phyloP scores from a whole-genome alignment of 2,888 invertebrate species.

The Ormyrus rosae region DNA sequence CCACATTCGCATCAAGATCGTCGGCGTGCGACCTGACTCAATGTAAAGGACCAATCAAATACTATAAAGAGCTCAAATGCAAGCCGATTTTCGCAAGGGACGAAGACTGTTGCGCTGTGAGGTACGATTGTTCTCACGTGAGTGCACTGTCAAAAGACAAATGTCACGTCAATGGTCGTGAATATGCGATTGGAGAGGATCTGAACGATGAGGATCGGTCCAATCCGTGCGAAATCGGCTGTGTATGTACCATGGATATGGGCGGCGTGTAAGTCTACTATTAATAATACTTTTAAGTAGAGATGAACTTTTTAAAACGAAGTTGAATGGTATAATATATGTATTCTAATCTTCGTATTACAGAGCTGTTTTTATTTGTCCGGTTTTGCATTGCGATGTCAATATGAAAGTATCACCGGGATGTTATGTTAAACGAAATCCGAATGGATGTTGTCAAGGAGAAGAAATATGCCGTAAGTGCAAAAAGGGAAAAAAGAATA shows the following conservation, averaged over 20 bases:
- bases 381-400: slow-evolving; percentile 61
- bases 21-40: slow-evolving; percentile 57
- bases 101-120: slow-evolving; percentile 63
- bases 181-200: slow-evolving; percentile 62
- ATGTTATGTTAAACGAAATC: slow-evolving; percentile 58
- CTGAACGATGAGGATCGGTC: slow-evolving; percentile 59
- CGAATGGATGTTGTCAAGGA: slow-evolving; percentile 60
- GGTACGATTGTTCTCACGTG: slow-evolving; percentile 65
- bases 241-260: slow-evolving; percentile 56
- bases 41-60: slow-evolving; percentile 64
- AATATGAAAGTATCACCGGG: slow-evolving; percentile 12
- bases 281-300: too few relatives aligned
- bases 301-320: too few relatives aligned
- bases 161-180: slow-evolving; percentile 64
- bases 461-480: slow-evolving; percentile 66
- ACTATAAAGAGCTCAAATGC: slow-evolving; percentile 64
- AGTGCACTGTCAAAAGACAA: slow-evolving; percentile 59
- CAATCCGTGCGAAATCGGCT: slow-evolving; percentile 65
- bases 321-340: background rate
- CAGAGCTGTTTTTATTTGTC: slow-evolving; percentile 64
- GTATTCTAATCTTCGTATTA: slow-evolving; percentile 6
- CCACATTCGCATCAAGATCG: too few relatives aligned
- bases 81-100: slow-evolving; percentile 61
- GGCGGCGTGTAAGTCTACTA: too few relatives aligned
- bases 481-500: too few relatives aligned